Evolutionary conservation across 1,140 invertebrate species (phyloP), one percentile per base, ranked within the genome.

Genomic region (Saccostrea glomerata): DNA sequence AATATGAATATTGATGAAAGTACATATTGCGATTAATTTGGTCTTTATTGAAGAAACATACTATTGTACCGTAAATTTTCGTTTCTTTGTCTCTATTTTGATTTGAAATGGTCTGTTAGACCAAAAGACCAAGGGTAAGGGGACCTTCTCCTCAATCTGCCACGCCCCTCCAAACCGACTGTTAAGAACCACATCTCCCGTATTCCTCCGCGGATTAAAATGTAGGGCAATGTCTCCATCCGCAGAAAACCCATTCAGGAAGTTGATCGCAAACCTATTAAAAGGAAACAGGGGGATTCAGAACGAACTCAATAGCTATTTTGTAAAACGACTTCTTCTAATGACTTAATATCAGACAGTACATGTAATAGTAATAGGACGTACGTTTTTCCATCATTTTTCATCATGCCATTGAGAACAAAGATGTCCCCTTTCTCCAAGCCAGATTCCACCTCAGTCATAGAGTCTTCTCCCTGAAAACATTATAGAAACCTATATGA

Each of bases 221-320:
- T 98, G 97, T 36, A 98, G 95, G 0, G 97, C 97, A 77, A 98
- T 96, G 92, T 98, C 97, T 73, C 82, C 82, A 92, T 98, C 97
- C 77, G 83, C 87, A 95, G 96, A 86, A 12, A 84, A 97, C 83
- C 96, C 94, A 7, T 96, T 58, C 92, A 97, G 96, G 63, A 97
- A 93, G 95, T 97, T 97, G 47, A 97, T 95, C 90, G 96, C 96
- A 93, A 97, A 97, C 40, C 96, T 96, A 86, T 23, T 90, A 56
- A 82, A 82, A 23, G 20, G 17, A 63, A 63, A 20, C 58, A 63
- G 20, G n/a, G 5, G 17, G 47, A 47, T 47, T 7, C 47, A 47
- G 9, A 47, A 47, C 47, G 5, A 6, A 47, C 6, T 7, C 5
- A 47, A 47, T 47, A 47, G 47, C 9, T 7, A 47, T 47, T 47